Evolutionary conservation across 2,797 vertebrate genomes (phyloP).

Genomic region (Lagodon rhomboides): DNA sequence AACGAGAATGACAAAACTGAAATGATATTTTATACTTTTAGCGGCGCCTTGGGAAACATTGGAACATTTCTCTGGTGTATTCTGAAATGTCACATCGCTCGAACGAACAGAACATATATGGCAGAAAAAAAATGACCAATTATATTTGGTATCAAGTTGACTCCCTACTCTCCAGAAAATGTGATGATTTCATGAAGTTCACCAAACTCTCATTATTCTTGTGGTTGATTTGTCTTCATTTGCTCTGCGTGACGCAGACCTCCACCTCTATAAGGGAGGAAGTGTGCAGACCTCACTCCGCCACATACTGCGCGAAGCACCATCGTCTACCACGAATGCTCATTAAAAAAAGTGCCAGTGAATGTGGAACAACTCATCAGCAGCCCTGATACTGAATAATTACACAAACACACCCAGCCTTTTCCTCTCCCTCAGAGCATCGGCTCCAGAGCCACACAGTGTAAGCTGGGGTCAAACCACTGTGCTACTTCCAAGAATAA

Average conservation of each 20-base stretch:
- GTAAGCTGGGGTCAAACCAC: constrained; percentile 50
- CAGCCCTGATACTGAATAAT: constrained; percentile 53
- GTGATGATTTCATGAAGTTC: constrained; percentile 1
- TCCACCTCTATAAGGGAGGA: neutral
- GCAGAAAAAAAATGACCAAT: neutral
- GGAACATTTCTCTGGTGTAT: neutral
- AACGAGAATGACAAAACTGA: neutral
- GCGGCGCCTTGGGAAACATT: neutral
- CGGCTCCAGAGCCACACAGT: constrained; percentile 21
- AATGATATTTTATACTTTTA: neutral
- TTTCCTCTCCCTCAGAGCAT: constrained; percentile 15
- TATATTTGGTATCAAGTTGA: neutral
- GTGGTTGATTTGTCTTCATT: neutral
- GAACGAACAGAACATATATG: neutral
- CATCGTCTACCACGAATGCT: constrained; percentile 26
- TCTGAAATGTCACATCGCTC: neutral
- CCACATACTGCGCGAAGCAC: neutral
- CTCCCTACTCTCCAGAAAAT: neutral
- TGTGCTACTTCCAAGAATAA: constrained; percentile 44
- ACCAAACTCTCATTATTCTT: neutral
- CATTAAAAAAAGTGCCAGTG: constrained; percentile 60
- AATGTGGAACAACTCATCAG: constrained; percentile 45
- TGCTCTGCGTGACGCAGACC: neutral
- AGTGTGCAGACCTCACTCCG: constrained; percentile 6
- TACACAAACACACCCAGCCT: constrained; percentile 50